Percentiles rank a stretch among this genome's conserved stretches.
Conservation (phyloP, 1,140 invertebrate species). For the Drosophila asahinai region DNA sequence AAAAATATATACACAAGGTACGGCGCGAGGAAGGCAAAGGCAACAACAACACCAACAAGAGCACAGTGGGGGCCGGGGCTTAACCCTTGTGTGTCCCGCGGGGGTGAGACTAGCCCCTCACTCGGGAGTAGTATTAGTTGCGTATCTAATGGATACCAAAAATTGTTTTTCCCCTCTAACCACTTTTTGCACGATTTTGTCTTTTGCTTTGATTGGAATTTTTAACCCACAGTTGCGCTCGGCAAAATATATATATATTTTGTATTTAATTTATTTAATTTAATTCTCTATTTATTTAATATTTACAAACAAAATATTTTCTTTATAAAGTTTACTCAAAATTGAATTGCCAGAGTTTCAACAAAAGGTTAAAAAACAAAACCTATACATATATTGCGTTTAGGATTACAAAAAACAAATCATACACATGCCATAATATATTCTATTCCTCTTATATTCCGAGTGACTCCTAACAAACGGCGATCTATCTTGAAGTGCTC, state of each 20-base stretch:
- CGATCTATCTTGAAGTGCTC: too few relatives aligned
- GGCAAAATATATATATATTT: background rate
- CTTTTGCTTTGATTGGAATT: constrained; percentile 27
- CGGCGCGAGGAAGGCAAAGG: background rate
- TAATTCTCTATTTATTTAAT: background rate
- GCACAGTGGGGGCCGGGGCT: constrained; percentile 11
- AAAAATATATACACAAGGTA: constrained; percentile 73
- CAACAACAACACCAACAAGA: background rate
- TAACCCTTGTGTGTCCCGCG: constrained; percentile 35
- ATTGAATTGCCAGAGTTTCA: too few relatives aligned
- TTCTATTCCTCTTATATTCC: too few relatives aligned
- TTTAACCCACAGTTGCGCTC: constrained; percentile 9
- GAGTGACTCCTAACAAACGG: too few relatives aligned
- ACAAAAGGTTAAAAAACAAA: background rate
- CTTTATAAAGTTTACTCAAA: too few relatives aligned
- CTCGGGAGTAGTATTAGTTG: constrained; percentile 62
- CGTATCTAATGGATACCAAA: constrained; percentile 77
- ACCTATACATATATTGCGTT: too few relatives aligned
- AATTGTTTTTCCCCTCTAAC: constrained; percentile 38
- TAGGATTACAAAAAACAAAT: too few relatives aligned
- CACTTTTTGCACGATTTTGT: constrained; percentile 12
- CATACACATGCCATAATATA: too few relatives aligned
- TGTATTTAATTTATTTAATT: background rate
- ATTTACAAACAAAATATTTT: too few relatives aligned
- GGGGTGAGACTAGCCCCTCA: constrained; percentile 18